Base-by-base conservation (phyloP, 2,797 vertebrate species). In the Scleropages formosus region DNA sequence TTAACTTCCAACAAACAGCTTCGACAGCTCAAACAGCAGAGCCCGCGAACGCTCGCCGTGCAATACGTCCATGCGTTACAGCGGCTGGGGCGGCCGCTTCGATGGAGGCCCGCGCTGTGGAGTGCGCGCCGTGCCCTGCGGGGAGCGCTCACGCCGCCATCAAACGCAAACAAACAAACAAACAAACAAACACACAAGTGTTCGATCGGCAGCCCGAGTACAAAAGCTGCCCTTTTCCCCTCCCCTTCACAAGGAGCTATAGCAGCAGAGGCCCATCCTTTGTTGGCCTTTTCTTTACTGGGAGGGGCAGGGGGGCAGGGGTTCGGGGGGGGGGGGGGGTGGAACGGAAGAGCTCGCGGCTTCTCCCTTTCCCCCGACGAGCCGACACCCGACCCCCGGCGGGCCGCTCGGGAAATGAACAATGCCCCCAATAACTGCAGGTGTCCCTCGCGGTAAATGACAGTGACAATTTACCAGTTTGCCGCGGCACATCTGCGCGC, bases 381-480 rank as follows among this genome's bases (percentile, higher is more conserved):
- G 56, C 53, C 75, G 70, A 60, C 75, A 77, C 56, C 64, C 51
- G 71, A 73, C 63, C 63, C 71, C 60, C 39, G 71, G 62, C 75
- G 58, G 31, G 22, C 60, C 59, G 6, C 58, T 59, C 70, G 79
- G 72, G 79, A 84, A 77, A 80, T 81, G 79, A 80, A 81, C 78
- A 81, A 75, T 82, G 76, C 75, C 80, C 80, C 75, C 64, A 71
- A 73, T 79, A 84, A 86, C 81, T 81, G 76, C 75, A 68, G 74
- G 76, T 84, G 85, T 81, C 81, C 77, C 82, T 77, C 78, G 79
- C n/a, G 82, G 77, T 81, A 85, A 86, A 87, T 85, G 79, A 84
- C 78, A 79, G 78, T 73, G 81, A 81, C 81, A 85, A 84, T 87
- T 86, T 83, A 77, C 77, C 60, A 53, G 60, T 75, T 77, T 84